phyloP scores from a whole-genome alignment of 2,113 vertebrate species.

The Callaeas wilsoni region DNA sequence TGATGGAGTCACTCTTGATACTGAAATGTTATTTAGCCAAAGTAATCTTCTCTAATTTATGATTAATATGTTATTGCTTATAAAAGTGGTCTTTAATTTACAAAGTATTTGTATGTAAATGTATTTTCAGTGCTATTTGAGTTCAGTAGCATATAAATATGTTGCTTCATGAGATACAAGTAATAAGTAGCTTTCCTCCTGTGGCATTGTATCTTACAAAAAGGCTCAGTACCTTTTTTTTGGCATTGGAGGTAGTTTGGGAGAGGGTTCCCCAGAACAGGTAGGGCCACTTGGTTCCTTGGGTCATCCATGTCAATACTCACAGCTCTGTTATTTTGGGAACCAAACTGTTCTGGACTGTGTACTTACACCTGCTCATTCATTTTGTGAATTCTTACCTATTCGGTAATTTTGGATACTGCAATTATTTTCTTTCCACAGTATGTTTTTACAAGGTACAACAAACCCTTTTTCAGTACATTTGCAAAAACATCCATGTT shows the following conservation, averaged over 20 bases:
- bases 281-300: not conserved
- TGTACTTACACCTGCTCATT: not conserved
- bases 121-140: not conserved
- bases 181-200: not conserved
- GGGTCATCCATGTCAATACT: not conserved
- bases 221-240: not conserved
- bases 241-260: not conserved
- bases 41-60: not conserved
- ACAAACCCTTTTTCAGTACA: constrained; percentile 98
- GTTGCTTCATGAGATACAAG: not conserved
- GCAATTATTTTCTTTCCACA: constrained; percentile 66
- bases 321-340: not conserved
- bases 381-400: not conserved
- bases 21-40: not conserved
- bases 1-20: not conserved
- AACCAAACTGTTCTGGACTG: not conserved
- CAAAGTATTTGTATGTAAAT: not conserved
- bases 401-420: not conserved
- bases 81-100: not conserved
- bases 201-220: not conserved
- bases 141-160: not conserved
- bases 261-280: not conserved
- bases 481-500: constrained; percentile 99
- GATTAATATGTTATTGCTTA: not conserved
- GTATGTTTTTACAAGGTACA: constrained; percentile 96